These are phyloP conservation scores for Bubo blakistoni DNA, from an alignment of 2,113 vertebrate genomes.

Conservation along the genomic window DNA sequence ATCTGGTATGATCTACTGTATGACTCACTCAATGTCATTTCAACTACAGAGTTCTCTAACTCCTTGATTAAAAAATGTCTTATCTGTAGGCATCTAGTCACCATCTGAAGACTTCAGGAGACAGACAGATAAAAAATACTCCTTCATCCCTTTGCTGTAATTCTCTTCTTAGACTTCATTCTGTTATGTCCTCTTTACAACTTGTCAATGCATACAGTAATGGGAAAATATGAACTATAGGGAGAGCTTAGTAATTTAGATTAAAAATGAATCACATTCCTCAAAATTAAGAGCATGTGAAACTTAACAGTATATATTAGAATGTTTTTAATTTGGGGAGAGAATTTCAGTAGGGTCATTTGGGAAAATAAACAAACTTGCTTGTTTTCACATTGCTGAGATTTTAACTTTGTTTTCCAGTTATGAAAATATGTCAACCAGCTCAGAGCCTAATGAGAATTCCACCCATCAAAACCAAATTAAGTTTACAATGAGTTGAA, in stretches of 20 bases:
- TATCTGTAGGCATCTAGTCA: slow-evolving; percentile 67
- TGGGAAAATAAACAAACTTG: background rate
- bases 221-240: background rate
- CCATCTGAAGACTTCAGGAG: slow-evolving; percentile 32
- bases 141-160: background rate
- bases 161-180: background rate
- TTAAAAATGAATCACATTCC: background rate
- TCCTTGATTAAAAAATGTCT: slow-evolving; percentile 45
- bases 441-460: slow-evolving; percentile 27
- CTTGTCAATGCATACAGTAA: background rate
- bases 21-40: slow-evolving; percentile 53
- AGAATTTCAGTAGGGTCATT: background rate
- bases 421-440: background rate
- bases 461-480: slow-evolving; percentile 9
- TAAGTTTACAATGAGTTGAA: background rate
- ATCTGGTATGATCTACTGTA: background rate
- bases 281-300: background rate
- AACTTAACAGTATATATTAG: background rate
- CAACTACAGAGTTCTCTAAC: background rate
- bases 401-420: slow-evolving; percentile 4
- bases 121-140: slow-evolving; percentile 1
- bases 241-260: background rate
- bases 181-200: background rate
- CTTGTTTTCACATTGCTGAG: slow-evolving; percentile 1
- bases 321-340: background rate